phyloP scores from a whole-genome alignment of 2,888 invertebrate species.

The Magallana nippona region DNA sequence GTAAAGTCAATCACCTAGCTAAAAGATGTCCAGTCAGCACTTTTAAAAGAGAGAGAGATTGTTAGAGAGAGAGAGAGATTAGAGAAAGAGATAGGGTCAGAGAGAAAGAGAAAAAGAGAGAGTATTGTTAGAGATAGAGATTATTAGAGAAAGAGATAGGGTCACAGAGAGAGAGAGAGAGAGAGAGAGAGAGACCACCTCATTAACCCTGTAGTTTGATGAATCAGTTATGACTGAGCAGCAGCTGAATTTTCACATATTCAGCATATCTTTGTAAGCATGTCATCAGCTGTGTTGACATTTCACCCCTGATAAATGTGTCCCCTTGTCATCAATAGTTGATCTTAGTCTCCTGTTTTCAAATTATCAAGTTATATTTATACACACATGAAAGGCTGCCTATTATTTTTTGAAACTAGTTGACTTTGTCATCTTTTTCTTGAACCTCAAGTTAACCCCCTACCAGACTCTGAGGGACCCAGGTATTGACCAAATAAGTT shows the following conservation, averaged over 20 bases:
- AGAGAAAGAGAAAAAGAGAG: neutral
- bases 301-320: conserved; percentile 25
- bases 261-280: neutral
- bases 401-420: no score
- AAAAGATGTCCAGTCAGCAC: neutral
- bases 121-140: conserved; percentile 10
- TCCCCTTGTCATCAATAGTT: conserved; percentile 2
- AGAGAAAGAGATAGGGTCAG: neutral
- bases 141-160: neutral
- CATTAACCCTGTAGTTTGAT: neutral
- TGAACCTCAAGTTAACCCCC: no score
- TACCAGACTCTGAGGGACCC: neutral
- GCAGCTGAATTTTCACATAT: conserved; percentile 1
- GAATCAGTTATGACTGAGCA: neutral
- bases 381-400: no score
- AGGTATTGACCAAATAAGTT: neutral
- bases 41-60: neutral
- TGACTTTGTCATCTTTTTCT: no score
- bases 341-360: neutral
- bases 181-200: neutral
- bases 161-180: conserved; percentile 15
- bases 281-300: neutral
- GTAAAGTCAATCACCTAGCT: neutral
- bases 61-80: neutral
- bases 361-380: no score